Conservation (phyloP, 2,113 vertebrate species). For the Microtus pennsylvanicus region DNA sequence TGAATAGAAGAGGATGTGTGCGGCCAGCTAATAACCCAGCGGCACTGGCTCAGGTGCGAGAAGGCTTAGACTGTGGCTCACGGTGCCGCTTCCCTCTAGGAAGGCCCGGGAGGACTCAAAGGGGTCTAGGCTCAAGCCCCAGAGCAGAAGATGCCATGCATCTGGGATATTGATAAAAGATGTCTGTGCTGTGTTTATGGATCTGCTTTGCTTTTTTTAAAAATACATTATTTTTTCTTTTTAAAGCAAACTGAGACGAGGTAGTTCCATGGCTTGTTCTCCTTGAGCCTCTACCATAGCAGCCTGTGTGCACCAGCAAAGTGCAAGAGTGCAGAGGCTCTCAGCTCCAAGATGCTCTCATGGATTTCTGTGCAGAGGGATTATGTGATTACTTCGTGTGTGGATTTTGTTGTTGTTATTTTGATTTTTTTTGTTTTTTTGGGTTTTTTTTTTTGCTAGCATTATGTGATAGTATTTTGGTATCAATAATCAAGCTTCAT, state of each 20-base stretch:
- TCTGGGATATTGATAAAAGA: neutral
- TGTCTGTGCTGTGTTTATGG: neutral
- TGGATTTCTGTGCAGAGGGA: neutral
- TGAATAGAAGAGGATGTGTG: neutral
- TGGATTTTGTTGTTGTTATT: neutral
- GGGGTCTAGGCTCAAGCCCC: neutral
- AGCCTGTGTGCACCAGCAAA: neutral
- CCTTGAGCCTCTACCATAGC: neutral
- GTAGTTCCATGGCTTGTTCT: neutral
- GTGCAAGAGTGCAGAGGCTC: neutral
- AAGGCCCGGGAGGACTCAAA: neutral
- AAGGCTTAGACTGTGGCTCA: neutral
- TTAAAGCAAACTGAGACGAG: conserved; percentile 40
- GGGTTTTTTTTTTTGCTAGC: conserved; percentile 49
- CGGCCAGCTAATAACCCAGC: neutral
- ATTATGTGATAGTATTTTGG: conserved; percentile 50
- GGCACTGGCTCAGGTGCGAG: neutral
- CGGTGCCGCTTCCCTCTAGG: neutral
- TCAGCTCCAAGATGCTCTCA: neutral
- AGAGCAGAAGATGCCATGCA: neutral
- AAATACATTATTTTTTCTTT: neutral
- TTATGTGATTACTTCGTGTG: neutral
- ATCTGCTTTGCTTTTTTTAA: conserved; percentile 17
- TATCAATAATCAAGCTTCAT: conserved; percentile 56
- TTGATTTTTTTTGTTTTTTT: neutral